phyloP scores from a whole-genome alignment of 2,888 invertebrate genomes.

The Lycaena phlaeas region DNA sequence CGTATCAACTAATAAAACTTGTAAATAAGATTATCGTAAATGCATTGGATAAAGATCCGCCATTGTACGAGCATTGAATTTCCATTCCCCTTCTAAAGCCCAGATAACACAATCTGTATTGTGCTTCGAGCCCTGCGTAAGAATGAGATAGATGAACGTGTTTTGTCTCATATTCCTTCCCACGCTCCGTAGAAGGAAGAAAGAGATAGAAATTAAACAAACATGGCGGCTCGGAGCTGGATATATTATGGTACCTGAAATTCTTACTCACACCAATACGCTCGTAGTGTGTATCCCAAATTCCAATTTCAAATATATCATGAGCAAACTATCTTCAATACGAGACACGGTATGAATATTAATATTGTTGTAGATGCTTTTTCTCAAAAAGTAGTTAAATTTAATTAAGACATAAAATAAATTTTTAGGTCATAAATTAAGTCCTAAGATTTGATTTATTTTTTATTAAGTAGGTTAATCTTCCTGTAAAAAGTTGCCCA shows the following conservation, averaged over 20 bases:
- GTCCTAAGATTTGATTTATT: too few species aligned
- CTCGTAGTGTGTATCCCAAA: neutral
- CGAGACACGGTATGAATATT: too few species aligned
- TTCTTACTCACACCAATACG: conserved; percentile 26
- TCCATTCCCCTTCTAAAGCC: conserved; percentile 59
- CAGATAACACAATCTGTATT: conserved; percentile 44
- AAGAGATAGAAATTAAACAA: conserved; percentile 43
- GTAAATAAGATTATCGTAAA: conserved; percentile 6
- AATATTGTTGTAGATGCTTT: too few species aligned
- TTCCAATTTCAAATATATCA: too few species aligned
- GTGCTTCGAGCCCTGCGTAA: conserved; percentile 8
- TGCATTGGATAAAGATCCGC: conserved; percentile 29
- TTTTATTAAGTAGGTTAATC: too few species aligned
- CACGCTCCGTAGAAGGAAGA: conserved; percentile 22
- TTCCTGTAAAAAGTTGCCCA: too few species aligned
- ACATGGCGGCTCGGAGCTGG: conserved; percentile 49
- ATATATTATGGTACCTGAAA: conserved; percentile 38
- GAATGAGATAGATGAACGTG: conserved; percentile 18
- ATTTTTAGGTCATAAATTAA: too few species aligned
- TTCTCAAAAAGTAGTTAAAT: too few species aligned
- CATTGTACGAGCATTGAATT: conserved; percentile 39
- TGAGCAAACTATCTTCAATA: neutral
- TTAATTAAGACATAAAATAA: too few species aligned
- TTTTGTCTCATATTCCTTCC: conserved; percentile 18
- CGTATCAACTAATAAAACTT: too few species aligned